Base-by-base conservation (phyloP, 1,140 invertebrate species). In the Bombus balteatus region DNA sequence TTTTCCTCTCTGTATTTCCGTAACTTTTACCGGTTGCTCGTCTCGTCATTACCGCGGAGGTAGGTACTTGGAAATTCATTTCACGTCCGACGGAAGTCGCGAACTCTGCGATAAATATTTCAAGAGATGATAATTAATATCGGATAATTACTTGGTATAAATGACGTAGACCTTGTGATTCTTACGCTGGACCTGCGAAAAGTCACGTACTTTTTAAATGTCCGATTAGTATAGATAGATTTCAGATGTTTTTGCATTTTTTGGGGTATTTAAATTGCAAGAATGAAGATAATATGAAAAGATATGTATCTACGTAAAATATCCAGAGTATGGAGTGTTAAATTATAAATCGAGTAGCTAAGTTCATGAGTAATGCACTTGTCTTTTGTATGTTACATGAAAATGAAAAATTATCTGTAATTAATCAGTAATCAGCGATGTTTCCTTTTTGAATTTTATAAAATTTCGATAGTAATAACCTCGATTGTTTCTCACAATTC, bases 31-130 rank as follows among this genome's bases (percentile, higher is more conserved):
- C 22, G 6, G 34, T n/a, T 2, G 47, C 34, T 83, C 73, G 72
- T 83, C 65, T 15, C 65, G 41, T 25, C 25, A 22, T 81, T 68
- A 25, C 39, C 43, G 75, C 34, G 32, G 47, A 68, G 82, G 47
- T 70, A 57, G 75, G 47, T 82, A 57, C 62, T 87, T 86, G 62
- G 59, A 74, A 59, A 87, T 85, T 87, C 82, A 85, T 85, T n/a
- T 68, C 43, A 79, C 76, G 86, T 80, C 59, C 82, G 86, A 85
- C 76, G 82, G 82, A 87, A 78, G 85, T 83, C 66, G 81, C 81
- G 13, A 39, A 73, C 34, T 72, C 37, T 13, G 78, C 62, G 79
- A 85, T 81, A 75, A 85, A 81, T 85, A 85, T 81, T 85, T 85
- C 78, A 85, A 57, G 59, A 85, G 78, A 85, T 85, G 84, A 73